phyloP scores from a whole-genome alignment of 2,113 vertebrate genomes.

The Corythaixoides concolor region DNA sequence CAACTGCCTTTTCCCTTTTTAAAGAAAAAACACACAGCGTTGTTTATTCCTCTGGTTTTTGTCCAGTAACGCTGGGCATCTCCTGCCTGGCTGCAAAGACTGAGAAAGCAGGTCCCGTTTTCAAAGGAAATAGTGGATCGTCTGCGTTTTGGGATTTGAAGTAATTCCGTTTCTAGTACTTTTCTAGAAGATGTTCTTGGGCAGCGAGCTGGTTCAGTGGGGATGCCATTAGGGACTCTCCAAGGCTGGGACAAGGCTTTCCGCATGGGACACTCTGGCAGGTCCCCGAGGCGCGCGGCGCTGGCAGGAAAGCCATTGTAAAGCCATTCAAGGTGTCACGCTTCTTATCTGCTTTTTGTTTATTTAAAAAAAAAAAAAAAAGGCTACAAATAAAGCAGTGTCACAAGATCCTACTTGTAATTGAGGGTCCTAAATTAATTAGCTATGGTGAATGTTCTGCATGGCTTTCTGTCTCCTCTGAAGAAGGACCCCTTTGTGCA shows the following conservation, averaged over 20 bases:
- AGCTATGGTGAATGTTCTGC: constrained; percentile 57
- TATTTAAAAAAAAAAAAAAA: not conserved
- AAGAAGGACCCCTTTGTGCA: constrained; percentile 65
- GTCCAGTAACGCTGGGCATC: not conserved
- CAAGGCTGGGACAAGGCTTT: not conserved
- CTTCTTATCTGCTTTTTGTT: constrained; percentile 17
- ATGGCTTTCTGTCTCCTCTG: not conserved
- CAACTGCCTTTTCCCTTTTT: not conserved
- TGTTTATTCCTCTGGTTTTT: not conserved
- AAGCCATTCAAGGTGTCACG: constrained; percentile 26
- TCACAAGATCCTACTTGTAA: constrained; percentile 54
- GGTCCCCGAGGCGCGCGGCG: not conserved
- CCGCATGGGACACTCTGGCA: not conserved
- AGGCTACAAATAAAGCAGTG: constrained; percentile 42
- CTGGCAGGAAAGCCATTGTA: not conserved
- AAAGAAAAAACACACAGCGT: not conserved
- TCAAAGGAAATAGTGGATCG: not conserved
- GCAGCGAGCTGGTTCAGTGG: not conserved
- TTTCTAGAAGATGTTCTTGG: not conserved
- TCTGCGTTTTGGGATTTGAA: not conserved
- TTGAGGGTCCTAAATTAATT: constrained; percentile 62
- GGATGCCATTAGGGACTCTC: not conserved
- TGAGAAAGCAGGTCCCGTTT: not conserved
- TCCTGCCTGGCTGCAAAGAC: accelerated
- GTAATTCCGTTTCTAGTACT: not conserved